Evolutionary conservation across 2,888 invertebrate genomes (phyloP).

Genomic region (Ichneumoninae sp.): DNA sequence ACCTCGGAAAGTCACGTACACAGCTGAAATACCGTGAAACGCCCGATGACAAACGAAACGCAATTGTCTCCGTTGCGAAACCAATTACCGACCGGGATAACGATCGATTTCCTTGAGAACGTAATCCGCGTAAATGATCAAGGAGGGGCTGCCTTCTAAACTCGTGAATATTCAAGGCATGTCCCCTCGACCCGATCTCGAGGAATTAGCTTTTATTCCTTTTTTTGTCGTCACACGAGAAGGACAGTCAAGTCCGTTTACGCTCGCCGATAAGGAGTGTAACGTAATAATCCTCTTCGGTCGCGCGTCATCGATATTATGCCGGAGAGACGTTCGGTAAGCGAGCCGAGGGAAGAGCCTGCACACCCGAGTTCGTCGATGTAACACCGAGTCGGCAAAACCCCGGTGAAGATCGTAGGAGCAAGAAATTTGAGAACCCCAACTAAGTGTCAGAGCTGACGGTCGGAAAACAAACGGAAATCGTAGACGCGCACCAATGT

Average conservation of each 20-base stretch:
- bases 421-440: slow-evolving; percentile 28
- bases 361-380: slow-evolving; percentile 18
- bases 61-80: slow-evolving; percentile 46
- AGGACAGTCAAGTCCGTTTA: slow-evolving; percentile 53
- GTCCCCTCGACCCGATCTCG: slow-evolving; percentile 10
- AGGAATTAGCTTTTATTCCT: neutral
- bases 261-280: slow-evolving; percentile 47
- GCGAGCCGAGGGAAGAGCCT: neutral
- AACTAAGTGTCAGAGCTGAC: slow-evolving; percentile 29
- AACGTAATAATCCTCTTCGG: slow-evolving; percentile 39
- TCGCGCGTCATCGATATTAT: slow-evolving; percentile 43
- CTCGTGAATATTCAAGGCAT: slow-evolving; percentile 45
- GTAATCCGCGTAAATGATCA: slow-evolving; percentile 35
- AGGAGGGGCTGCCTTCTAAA: slow-evolving; percentile 28
- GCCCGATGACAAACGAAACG: slow-evolving; percentile 9
- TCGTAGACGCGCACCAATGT: slow-evolving; percentile 42
- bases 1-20: too few relatives aligned
- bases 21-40: too few relatives aligned
- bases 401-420: slow-evolving; percentile 12
- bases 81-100: slow-evolving; percentile 43
- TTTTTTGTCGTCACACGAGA: slow-evolving; percentile 22
- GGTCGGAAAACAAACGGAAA: slow-evolving; percentile 57
- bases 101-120: slow-evolving; percentile 57
- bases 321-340: slow-evolving; percentile 7
- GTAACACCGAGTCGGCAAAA: slow-evolving; percentile 22